Percentiles rank a stretch among this genome's conserved stretches.
phyloP scores from a whole-genome alignment of 2,797 vertebrate species.

The Synanceia verrucosa region DNA sequence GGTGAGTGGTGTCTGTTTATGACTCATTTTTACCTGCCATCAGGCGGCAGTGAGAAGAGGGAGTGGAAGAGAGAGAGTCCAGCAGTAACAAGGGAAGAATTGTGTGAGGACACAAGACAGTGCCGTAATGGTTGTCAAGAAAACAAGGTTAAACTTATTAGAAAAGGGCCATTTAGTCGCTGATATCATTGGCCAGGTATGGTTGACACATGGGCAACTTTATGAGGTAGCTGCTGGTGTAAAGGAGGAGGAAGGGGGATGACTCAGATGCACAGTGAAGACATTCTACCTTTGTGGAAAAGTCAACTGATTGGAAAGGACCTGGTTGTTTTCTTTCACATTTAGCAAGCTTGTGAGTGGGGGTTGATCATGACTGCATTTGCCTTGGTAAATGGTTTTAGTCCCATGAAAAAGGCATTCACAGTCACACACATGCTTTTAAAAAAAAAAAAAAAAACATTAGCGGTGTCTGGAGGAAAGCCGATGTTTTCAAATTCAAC shows the following conservation, averaged over 20 bases:
- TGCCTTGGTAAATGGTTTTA: slow-evolving; percentile 52
- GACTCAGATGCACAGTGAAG: slow-evolving; percentile 56
- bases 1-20: slow-evolving; percentile 76
- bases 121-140: slow-evolving; percentile 72
- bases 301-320: slow-evolving; percentile 67
- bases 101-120: slow-evolving; percentile 73
- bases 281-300: slow-evolving; percentile 65
- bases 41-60: slow-evolving; percentile 59
- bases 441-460: slow-evolving; percentile 46
- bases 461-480: slow-evolving; percentile 65
- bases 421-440: slow-evolving; percentile 45
- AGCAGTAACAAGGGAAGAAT: slow-evolving; percentile 73
- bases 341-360: slow-evolving; percentile 39
- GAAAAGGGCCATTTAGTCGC: slow-evolving; percentile 77
- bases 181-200: slow-evolving; percentile 78
- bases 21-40: slow-evolving; percentile 82
- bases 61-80: slow-evolving; percentile 47
- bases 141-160: slow-evolving; percentile 81
- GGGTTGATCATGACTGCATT: slow-evolving; percentile 55
- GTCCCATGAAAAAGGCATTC: slow-evolving; percentile 50
- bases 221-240: slow-evolving; percentile 72
- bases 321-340: slow-evolving; percentile 61
- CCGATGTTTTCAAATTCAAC: slow-evolving; percentile 74
- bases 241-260: slow-evolving; percentile 43
- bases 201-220: slow-evolving; percentile 78